These are phyloP conservation scores for Tyto alba DNA, from an alignment of 2,113 vertebrate genomes.

Conservation along the genomic window DNA sequence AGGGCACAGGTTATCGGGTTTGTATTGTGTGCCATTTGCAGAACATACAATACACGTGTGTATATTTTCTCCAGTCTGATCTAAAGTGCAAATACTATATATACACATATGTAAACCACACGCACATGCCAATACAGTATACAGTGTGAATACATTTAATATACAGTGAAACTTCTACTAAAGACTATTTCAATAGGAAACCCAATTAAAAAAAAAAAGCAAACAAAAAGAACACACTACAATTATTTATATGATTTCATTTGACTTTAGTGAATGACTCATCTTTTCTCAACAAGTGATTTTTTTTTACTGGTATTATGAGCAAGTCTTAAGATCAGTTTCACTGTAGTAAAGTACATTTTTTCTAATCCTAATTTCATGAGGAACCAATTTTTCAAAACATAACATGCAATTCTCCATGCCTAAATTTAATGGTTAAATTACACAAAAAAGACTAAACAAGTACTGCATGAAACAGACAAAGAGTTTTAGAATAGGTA, in stretches of 20 bases:
- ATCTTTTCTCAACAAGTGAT: neutral
- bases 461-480: conserved; percentile 71
- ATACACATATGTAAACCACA: conserved; percentile 65
- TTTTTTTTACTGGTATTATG: neutral
- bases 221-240: neutral
- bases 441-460: conserved; percentile 67
- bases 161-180: conserved; percentile 67
- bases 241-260: neutral
- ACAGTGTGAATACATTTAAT: conserved; percentile 70
- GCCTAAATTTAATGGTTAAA: conserved; percentile 51
- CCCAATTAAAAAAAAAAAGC: neutral
- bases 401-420: conserved; percentile 54
- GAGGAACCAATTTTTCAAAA: conserved; percentile 48
- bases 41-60: conserved; percentile 50
- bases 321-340: conserved; percentile 52
- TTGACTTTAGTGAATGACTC: neutral
- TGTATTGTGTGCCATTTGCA: neutral
- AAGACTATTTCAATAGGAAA: conserved; percentile 40
- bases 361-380: conserved; percentile 46
- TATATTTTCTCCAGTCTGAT: conserved; percentile 38
- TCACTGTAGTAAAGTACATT: conserved; percentile 62
- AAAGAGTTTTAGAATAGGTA: conserved; percentile 40
- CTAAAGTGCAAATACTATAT: conserved; percentile 41
- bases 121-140: conserved; percentile 68
- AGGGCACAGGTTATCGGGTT: conserved; percentile 60